Conservation (phyloP, 2,888 invertebrate species). For the Margaritifera margaritifera region DNA sequence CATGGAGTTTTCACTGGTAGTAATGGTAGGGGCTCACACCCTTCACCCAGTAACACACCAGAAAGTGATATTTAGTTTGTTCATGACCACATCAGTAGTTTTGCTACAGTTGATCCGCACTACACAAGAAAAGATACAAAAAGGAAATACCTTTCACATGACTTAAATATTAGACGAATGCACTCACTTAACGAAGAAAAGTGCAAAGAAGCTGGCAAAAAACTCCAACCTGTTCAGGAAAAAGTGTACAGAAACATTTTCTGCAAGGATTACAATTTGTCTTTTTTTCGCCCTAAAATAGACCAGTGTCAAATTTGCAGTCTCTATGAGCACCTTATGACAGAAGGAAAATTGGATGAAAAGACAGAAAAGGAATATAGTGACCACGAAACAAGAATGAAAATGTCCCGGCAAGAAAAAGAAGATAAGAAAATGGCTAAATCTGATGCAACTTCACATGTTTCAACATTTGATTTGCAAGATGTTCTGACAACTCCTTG, state of each 20-base stretch:
- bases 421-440: conserved; percentile 8
- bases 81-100: no score
- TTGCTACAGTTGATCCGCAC: no score
- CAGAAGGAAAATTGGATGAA: conserved; percentile 5
- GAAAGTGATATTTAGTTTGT: no score
- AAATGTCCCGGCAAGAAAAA: conserved; percentile 10
- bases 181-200: conserved; percentile 8
- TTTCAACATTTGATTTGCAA: conserved; percentile 19
- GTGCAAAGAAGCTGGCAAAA: neutral
- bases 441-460: conserved; percentile 5
- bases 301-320: conserved; percentile 17
- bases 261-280: conserved; percentile 15
- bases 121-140: conserved; percentile 10
- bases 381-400: conserved; percentile 11
- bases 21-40: no score
- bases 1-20: no score
- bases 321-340: conserved; percentile 6
- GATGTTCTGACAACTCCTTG: conserved; percentile 19
- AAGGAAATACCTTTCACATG: no score
- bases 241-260: conserved; percentile 10
- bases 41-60: no score
- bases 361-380: conserved; percentile 6
- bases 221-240: conserved; percentile 5
- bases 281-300: conserved; percentile 13
- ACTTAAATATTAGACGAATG: no score